Percentiles rank a stretch among this genome's conserved stretches.
Conservation (phyloP, 2,113 vertebrate genomes). For the Phainopepla nitens region DNA sequence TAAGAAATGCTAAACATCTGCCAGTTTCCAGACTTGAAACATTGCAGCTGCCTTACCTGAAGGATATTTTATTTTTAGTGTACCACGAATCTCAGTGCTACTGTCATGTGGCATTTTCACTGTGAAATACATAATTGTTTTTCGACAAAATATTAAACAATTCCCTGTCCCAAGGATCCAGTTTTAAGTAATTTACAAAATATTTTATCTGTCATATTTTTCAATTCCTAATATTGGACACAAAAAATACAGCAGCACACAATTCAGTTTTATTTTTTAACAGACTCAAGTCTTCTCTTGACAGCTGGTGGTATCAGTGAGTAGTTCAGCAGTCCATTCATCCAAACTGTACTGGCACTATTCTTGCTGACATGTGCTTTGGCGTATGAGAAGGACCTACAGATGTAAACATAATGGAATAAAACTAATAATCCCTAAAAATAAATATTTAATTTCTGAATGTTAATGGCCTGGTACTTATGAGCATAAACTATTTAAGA, state of each 20-base stretch:
- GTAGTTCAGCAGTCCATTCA: background rate
- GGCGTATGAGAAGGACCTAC: background rate
- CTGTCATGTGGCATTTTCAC: background rate
- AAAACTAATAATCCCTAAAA: background rate
- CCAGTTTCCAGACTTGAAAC: slow-evolving; percentile 45
- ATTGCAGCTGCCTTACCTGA: background rate
- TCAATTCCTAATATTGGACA: background rate
- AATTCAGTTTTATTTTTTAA: background rate
- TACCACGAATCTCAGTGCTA: background rate
- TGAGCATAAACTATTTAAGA: background rate
- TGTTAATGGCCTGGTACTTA: background rate
- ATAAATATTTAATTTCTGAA: background rate
- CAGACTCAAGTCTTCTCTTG: background rate
- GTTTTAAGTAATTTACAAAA: background rate
- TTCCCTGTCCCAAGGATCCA: background rate
- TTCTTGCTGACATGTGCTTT: background rate
- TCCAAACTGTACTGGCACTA: background rate
- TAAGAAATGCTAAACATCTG: slow-evolving; percentile 60
- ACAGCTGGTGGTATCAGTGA: background rate
- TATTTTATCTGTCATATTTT: background rate
- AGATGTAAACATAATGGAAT: background rate
- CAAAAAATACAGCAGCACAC: background rate
- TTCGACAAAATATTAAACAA: background rate
- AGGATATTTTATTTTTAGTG: slow-evolving; percentile 8
- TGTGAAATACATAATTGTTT: background rate